Evolutionary conservation across 2,888 invertebrate species (phyloP).

Genomic region (Drosophila acutilabella): DNA sequence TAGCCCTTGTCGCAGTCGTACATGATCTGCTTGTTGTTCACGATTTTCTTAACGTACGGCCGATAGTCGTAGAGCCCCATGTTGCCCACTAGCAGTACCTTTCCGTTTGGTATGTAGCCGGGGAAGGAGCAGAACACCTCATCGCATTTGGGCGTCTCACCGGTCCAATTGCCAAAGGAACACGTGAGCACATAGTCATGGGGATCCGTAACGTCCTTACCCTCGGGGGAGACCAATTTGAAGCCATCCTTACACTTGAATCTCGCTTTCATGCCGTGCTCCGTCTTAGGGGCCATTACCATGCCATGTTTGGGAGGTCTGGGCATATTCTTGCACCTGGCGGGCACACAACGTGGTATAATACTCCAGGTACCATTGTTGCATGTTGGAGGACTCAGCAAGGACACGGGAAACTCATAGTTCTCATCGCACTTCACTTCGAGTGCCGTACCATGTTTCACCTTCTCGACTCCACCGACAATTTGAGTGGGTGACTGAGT

Average conservation of each 20-base stretch:
- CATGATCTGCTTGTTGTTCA: conserved; percentile 97
- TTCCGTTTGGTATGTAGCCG: conserved; percentile 94
- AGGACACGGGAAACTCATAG: conserved; percentile 92
- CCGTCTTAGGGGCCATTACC: conserved; percentile 98
- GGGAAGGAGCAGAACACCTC: conserved; percentile 97
- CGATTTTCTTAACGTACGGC: conserved; percentile 94
- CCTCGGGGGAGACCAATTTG: conserved; percentile 89
- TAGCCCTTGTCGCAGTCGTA: conserved; percentile 98
- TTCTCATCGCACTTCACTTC: conserved; percentile 93
- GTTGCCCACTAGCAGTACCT: conserved; percentile 95
- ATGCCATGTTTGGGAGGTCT: conserved; percentile 95
- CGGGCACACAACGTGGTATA: conserved; percentile 93
- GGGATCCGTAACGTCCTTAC: conserved; percentile 85
- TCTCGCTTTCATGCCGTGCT: conserved; percentile 97
- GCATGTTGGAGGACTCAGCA: conserved; percentile 92
- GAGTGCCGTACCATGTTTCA: conserved; percentile 89
- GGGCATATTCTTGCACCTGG: conserved; percentile 94
- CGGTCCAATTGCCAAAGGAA: conserved; percentile 97
- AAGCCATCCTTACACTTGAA: conserved; percentile 98
- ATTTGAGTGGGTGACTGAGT: conserved; percentile 64
- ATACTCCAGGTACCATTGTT: conserved; percentile 98
- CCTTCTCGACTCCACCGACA: conserved; percentile 86
- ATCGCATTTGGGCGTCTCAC: conserved; percentile 93
- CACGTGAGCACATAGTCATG: conserved; percentile 92
- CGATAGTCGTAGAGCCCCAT: conserved; percentile 98